phyloP scores from a whole-genome alignment of 2,888 invertebrate genomes.

The Catonia carolina region DNA sequence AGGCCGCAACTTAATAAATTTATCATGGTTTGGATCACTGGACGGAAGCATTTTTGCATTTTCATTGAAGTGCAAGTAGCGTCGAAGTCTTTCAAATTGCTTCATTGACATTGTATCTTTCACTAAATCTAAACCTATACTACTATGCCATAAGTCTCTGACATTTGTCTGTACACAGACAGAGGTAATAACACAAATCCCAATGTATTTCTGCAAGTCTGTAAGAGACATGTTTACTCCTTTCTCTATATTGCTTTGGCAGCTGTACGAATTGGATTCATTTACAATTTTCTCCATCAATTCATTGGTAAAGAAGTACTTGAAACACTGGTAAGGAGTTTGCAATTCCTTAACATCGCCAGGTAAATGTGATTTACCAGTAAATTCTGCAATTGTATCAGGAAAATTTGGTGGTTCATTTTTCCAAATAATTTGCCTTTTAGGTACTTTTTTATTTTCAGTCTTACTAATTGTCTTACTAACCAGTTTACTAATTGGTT shows the following conservation, averaged over 20 bases:
- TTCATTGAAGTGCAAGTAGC: constrained; percentile 33
- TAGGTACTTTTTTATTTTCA: too few relatives aligned
- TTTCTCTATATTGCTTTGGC: not conserved
- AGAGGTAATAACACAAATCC: constrained; percentile 20
- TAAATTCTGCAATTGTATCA: too few relatives aligned
- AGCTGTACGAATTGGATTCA: not conserved
- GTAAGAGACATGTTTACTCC: not conserved
- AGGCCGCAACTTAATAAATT: constrained; percentile 31
- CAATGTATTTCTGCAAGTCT: not conserved
- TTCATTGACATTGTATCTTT: constrained; percentile 32
- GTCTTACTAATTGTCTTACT: too few relatives aligned
- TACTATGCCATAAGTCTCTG: constrained; percentile 32
- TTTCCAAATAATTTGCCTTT: too few relatives aligned
- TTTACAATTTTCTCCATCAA: not conserved
- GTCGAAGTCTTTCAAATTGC: constrained; percentile 32
- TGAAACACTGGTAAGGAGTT: not conserved
- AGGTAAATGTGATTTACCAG: too few relatives aligned
- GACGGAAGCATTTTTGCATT: constrained; percentile 22
- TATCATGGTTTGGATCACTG: constrained; percentile 27
- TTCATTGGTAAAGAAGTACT: not conserved
- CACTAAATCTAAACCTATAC: constrained; percentile 29
- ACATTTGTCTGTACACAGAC: constrained; percentile 30
- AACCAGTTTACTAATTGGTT: too few relatives aligned
- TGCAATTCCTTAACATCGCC: too few relatives aligned
- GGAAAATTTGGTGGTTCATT: too few relatives aligned